phyloP scores from a whole-genome alignment of 1,140 invertebrate genomes.

The Macrobrachium rosenbergii region DNA sequence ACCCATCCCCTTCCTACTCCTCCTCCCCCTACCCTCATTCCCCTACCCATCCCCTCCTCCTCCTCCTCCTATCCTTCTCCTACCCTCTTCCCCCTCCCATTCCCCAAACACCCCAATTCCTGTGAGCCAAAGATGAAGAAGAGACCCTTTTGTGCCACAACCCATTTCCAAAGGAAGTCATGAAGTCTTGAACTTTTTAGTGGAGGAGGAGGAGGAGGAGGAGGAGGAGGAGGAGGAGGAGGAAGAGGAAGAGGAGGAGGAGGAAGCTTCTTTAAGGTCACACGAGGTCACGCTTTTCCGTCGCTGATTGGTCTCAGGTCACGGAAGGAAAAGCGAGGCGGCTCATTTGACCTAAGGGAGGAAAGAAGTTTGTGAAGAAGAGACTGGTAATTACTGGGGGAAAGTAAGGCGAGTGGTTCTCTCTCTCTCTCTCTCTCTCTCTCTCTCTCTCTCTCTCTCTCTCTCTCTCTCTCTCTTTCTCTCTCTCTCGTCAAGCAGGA shows the following conservation, averaged over 20 bases:
- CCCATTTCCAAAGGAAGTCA: too few relatives aligned
- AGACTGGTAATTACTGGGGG: too few relatives aligned
- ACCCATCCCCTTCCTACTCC: not conserved
- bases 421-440: slow-evolving; percentile 16
- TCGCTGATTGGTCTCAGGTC: not conserved
- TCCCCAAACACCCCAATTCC: slow-evolving; percentile 4
- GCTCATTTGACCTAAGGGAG: not conserved
- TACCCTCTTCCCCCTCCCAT: slow-evolving; percentile 1
- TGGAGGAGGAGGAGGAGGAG: too few relatives aligned
- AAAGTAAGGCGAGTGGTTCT: not conserved
- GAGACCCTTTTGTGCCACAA: not conserved
- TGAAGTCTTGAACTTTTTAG: too few relatives aligned
- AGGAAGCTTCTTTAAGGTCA: too few relatives aligned
- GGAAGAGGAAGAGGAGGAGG: too few relatives aligned
- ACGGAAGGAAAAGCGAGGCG: not conserved
- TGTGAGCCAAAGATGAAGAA: not conserved
- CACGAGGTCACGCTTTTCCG: too few relatives aligned
- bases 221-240: too few relatives aligned
- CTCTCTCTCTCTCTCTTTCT: slow-evolving; percentile 19
- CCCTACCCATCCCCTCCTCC: not conserved
- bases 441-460: not conserved
- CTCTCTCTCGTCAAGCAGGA: slow-evolving; percentile 6
- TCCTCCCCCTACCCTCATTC: not conserved
- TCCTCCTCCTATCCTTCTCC: slow-evolving; percentile 6
- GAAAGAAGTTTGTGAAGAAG: too few relatives aligned